Evolutionary conservation across 2,888 invertebrate species (phyloP), one percentile per base, ranked within the genome.

Genomic region (Nysson spinosus): DNA sequence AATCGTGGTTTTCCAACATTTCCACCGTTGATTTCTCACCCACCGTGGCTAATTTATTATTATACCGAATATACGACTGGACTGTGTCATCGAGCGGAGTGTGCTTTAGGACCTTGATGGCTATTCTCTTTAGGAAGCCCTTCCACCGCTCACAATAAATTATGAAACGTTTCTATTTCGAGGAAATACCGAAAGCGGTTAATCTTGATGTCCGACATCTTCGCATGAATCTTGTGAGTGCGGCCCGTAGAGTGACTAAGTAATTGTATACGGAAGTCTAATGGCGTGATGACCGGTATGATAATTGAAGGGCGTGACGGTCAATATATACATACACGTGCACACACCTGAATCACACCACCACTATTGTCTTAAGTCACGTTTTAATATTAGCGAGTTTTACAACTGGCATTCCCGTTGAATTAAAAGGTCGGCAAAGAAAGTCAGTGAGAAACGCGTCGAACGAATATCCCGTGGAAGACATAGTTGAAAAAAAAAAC

Each of bases 261-360:
- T 77, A 79, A 79, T 77, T 79, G 74, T 74, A 63, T 66, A 72
- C 67, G 67, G 72, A 79, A 74, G 66, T 71, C 40, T 66, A 74
- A 77, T 69, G 66, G 69, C 63, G 68, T 62, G 74, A 79, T 79
- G 69, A 65, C 51, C 60, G 34, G 60, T 70, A 67, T 71, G 77
- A 77, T 79, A 79, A 79, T 79, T 79, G 72, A 77, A 79, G 77
- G 77, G 79, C 57, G 74, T 69, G 79, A 79, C 78, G 61, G 46
- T 22, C 28, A 62, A 64, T 40, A 57, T 67, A 70, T 52, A 56
- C 44, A 69, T 50, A 50, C 61, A 50, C 52, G 67, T n/a, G n/a
- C n/a, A n/a, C n/a, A n/a, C n/a, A n/a, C n/a, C n/a, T n/a, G n/a
- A n/a, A n/a, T n/a, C n/a, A 40, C 52, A 44, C 26, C 35, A 11